phyloP scores from a whole-genome alignment of 2,797 vertebrate genomes.

The Columba guinea region DNA sequence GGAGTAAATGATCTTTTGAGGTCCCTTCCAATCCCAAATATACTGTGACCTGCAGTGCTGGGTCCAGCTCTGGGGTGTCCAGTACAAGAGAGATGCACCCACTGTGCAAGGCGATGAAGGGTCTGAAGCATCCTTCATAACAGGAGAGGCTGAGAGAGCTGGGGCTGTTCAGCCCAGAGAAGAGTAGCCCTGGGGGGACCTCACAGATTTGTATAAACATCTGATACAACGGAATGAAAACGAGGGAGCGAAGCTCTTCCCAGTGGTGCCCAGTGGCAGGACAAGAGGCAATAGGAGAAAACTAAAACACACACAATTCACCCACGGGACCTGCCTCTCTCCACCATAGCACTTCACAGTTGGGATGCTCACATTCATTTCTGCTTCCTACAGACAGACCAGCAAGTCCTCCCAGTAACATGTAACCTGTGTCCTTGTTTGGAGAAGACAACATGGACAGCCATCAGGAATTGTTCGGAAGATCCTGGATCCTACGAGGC shows the following conservation, averaged over 20 bases:
- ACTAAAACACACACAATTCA: background rate
- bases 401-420: background rate
- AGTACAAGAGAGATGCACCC: background rate
- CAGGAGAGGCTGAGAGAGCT: background rate
- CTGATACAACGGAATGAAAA: background rate
- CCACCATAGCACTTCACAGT: rapidly evolving
- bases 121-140: background rate
- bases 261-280: background rate
- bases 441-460: background rate
- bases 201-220: background rate
- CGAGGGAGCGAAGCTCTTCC: background rate
- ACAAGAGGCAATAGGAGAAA: background rate
- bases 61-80: background rate
- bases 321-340: background rate
- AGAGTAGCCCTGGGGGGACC: background rate
- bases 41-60: background rate
- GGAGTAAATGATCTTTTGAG: too few relatives aligned
- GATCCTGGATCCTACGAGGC: background rate
- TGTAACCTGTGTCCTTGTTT: background rate
- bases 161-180: background rate
- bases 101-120: background rate
- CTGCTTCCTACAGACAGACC: background rate
- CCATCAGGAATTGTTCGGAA: background rate
- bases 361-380: background rate
- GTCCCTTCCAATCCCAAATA: too few relatives aligned